Percentiles rank a stretch among this genome's conserved stretches.
Conservation (phyloP, 2,888 invertebrate genomes). For the Agrilus mali region DNA sequence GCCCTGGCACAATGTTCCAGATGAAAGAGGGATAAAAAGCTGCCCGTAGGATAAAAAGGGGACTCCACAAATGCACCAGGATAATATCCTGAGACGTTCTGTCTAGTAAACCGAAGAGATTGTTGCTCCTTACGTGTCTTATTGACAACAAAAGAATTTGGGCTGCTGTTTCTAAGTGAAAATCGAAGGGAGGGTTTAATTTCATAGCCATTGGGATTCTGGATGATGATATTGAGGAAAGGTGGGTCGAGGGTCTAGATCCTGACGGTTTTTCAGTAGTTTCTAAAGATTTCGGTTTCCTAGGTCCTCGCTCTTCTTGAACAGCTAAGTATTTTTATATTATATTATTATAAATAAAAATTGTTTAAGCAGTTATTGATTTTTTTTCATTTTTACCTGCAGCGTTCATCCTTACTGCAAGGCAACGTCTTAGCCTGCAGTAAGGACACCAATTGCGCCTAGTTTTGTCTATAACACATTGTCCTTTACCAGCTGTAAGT, state of each 20-base stretch:
- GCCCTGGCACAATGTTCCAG: slow-evolving; percentile 25
- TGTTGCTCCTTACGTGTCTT: slow-evolving; percentile 42
- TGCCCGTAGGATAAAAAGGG: slow-evolving; percentile 43
- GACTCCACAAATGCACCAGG: slow-evolving; percentile 44
- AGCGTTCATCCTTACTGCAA: slow-evolving; percentile 65
- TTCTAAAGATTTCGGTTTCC: slow-evolving; percentile 34
- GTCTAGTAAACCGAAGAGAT: slow-evolving; percentile 38
- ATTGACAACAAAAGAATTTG: slow-evolving; percentile 46
- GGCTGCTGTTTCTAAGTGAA: slow-evolving; percentile 43
- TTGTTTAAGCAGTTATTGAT: too few species aligned
- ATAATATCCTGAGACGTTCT: slow-evolving; percentile 41
- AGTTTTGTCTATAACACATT: slow-evolving; percentile 67
- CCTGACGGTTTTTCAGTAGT: slow-evolving; percentile 3
- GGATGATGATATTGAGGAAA: background rate
- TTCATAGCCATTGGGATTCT: slow-evolving; percentile 6
- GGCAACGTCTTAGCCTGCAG: slow-evolving; percentile 68
- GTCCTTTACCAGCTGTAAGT: slow-evolving; percentile 51
- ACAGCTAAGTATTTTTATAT: slow-evolving; percentile 44
- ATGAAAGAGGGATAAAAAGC: slow-evolving; percentile 43
- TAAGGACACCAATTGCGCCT: slow-evolving; percentile 80
- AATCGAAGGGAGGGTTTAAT: slow-evolving; percentile 11
- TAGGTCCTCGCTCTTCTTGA: slow-evolving; percentile 72
- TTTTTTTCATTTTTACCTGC: slow-evolving; percentile 37
- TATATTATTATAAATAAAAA: too few species aligned
- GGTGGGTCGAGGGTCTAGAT: slow-evolving; percentile 1